Evolutionary conservation across 1,140 invertebrate genomes (phyloP), one percentile per base, ranked within the genome.

Genomic region (Andricus grossulariae): DNA sequence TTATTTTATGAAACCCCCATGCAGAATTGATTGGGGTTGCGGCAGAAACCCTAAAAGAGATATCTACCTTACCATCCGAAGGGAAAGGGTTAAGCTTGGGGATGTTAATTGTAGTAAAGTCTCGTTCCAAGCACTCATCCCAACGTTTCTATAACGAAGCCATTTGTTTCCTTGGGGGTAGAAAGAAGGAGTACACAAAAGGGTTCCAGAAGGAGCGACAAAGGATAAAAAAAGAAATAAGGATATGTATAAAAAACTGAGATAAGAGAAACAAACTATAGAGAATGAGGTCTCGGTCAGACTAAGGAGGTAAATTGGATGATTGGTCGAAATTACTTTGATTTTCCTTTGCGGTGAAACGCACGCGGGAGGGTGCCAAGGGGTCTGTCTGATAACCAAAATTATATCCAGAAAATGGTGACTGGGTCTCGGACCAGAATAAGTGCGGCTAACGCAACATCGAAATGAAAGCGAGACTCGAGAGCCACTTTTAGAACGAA

Each of bases 121-220:
- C 71, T 81, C 78, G 74, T 79, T 73, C 60, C 66, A 66, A 80
- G 82, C 81, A 84, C 85, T 87, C 82, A 80, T 83, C 78, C 76
- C 84, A 85, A 87, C 77, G 83, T 85, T 77, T 75, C 80, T 82
- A 78, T 88, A 88, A 88, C 86, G 87, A 88, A 85, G 86, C 78
- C 83, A 85, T 87, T 88, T 88, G 87, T 88, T 80, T 85, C 78
- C 84, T 84, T 83, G 49, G 71, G 82, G 77, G 54, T 74, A 74
- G 50, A 71, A 66, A 39, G 32, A 39, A 55, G 60, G 73, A 74
- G 76, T 50, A 60, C 11, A 13, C n/a, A 11, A 25, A 49, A 71
- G 18, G 18, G 19, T n/a, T 70, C 39, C 66, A 21, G n/a, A 74
- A 66, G 25, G 71, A 45, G 39, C 39, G 39, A 45, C 7, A 45